Base-by-base conservation (phyloP, 2,888 invertebrate species). In the Cheilosia grossa region DNA sequence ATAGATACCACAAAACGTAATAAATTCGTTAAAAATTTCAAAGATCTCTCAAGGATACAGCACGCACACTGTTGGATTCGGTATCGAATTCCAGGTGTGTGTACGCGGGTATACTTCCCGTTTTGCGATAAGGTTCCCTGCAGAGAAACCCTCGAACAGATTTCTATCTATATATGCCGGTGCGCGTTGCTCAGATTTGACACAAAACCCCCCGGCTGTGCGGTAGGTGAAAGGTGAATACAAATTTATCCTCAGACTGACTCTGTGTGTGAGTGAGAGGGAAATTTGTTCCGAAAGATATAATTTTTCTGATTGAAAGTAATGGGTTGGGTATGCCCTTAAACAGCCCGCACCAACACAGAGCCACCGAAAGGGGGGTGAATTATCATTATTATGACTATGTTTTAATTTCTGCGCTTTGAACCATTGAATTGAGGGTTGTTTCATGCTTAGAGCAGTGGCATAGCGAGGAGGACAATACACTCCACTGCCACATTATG, bases 311-410 rank as follows among this genome's bases (percentile, higher is more conserved):
- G 85, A 81, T 85, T 85, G 85, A 85, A 81, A 81, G 77, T 85
- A 85, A 85, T 85, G 75, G 70, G 54, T 15, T 21, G 15, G 24
- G 54, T 15, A 24, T 21, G 15, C n/a, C 40, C 24, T n/a, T 19
- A 59, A 15, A 49, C 10, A 27, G 37, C 51, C 56, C 27, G 15
- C 30, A 30, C 37, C 27, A 53, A 61, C 59, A 44, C 53, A 70
- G 49, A 49, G 10, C 59, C 33, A 61, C 15, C 42, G 10, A 53
- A 59, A 17, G 24, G 58, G 53, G 53, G 75, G 70, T 72, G 77
- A 77, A 82, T 85, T 81, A 85, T 83, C 69, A 79, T 85, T 80
- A 80, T 85, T 85, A 85, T 77, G 85, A 66, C 67, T 67, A 61
- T 75, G 81, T 85, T 85, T 85, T 85, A 85, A 85, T 85, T 85